Conservation (phyloP, 64 coral and sea anemone species). For the Cladopsammia gracilis region DNA sequence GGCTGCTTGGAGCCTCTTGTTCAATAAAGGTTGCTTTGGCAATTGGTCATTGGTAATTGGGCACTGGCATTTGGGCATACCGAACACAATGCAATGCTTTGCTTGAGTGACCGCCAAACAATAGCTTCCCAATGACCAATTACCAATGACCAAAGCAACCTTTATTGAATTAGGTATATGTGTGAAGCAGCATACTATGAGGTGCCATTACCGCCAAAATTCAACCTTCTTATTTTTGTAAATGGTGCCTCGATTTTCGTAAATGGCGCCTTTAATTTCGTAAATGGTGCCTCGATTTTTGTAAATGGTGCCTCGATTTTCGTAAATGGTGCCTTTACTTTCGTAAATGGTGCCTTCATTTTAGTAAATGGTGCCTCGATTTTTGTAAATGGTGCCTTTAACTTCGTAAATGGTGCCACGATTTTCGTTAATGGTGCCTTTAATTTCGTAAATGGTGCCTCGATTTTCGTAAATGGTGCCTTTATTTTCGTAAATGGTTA, state of each 20-base stretch:
- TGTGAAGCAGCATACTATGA: too few species aligned
- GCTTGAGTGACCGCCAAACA: too few species aligned
- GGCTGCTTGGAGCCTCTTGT: too few species aligned
- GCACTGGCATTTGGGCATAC: too few species aligned
- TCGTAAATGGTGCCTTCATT: conserved; percentile 17
- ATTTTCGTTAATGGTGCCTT: conserved; percentile 21
- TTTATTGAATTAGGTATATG: too few species aligned
- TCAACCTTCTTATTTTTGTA: background rate
- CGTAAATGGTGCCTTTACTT: background rate
- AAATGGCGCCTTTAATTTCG: conserved; percentile 4
- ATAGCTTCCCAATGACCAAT: too few species aligned
- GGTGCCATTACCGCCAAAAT: background rate
- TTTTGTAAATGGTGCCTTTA: conserved; percentile 34
- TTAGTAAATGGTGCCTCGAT: conserved; percentile 9
- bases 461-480: background rate
- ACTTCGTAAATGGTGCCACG: conserved; percentile 11
- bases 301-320: conserved; percentile 10
- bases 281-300: conserved; percentile 12
- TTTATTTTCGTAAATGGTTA: conserved; percentile 21
- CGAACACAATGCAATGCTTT: too few species aligned
- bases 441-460: conserved; percentile 28
- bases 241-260: background rate
- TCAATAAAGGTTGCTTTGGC: too few species aligned
- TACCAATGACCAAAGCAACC: too few species aligned
- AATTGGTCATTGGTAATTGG: too few species aligned